These are phyloP conservation scores for Mormyrus iriodes DNA, from an alignment of 2,113 vertebrate species.

Conservation along the genomic window DNA sequence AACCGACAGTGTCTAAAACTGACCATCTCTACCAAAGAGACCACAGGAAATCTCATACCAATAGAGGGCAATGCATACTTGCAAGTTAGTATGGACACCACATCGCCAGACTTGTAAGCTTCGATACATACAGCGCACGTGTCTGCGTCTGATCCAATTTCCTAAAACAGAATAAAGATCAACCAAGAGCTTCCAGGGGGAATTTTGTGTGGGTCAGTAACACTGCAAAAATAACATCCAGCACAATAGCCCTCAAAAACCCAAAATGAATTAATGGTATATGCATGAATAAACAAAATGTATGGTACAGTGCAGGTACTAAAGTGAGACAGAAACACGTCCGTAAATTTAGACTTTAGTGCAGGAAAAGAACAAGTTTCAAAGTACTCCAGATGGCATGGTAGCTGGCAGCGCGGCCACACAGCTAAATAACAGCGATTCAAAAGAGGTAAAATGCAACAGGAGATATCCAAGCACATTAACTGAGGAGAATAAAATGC, in stretches of 20 bases:
- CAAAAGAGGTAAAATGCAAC: neutral
- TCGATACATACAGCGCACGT: slow-evolving; percentile 79
- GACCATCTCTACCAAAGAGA: neutral
- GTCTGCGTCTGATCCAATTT: slow-evolving; percentile 73
- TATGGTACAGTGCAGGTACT: neutral
- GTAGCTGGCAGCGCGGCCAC: neutral
- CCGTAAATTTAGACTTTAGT: neutral
- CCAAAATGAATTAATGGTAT: neutral
- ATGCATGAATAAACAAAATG: neutral
- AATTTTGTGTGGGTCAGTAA: neutral
- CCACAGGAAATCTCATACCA: neutral
- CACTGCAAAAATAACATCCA: neutral
- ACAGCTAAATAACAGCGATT: neutral
- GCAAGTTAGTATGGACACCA: slow-evolving; percentile 80
- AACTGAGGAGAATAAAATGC: neutral
- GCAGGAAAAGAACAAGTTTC: neutral
- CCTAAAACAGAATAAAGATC: slow-evolving; percentile 43
- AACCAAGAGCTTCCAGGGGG: neutral
- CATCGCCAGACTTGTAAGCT: slow-evolving; percentile 69
- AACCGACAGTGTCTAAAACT: neutral
- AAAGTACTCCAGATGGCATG: neutral
- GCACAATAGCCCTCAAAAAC: neutral
- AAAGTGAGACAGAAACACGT: neutral
- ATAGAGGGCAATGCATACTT: slow-evolving; percentile 61
- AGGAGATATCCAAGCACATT: neutral